Evolutionary conservation across 2,113 vertebrate genomes (phyloP), one percentile per base, ranked within the genome.

Genomic region (Chaenocephalus aceratus): DNA sequence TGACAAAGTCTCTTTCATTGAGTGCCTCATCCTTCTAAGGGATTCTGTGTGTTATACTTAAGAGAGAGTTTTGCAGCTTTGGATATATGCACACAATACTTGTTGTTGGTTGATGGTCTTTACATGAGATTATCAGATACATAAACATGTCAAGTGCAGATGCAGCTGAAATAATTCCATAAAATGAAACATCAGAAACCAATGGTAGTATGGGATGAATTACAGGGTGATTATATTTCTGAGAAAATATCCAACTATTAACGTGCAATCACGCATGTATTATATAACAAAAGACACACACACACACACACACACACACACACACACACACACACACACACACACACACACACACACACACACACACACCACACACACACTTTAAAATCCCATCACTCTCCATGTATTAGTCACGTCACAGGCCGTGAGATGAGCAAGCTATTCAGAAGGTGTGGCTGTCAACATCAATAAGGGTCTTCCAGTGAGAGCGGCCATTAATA

Each of bases 381-480:
- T 72, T 61, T 52, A 41, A 81, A 72, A 61, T 66, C 49, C 72
- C 68, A 76, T 90, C 83, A 70, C 59, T 90, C 72, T 54, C 69
- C 61, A 53, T 82, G 84, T 83, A 87, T 87, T 79, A 88, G 88
- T 76, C 45, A n/a, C 51, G 58, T 84, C 61, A 59, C 65, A 41
- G 79, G 75, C 77, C 1, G 65, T 51, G 84, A 75, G 82, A 90
- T 86, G 82, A 83, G 84, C 26, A 18, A 58, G 63, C 77, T 58
- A 45, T 78, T 77, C 73, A 63, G 77, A 86, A 91, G 92, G 93
- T 89, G 90, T 89, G 90, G 79, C 89, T 95, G 94, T 94, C 94
- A 91, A 83, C 91, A 94, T 95, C 93, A 92, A 94, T 94, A 94
- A 90, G 45, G 54, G 52, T 68, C 79, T 62, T 87, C 76, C 86